Base-by-base conservation (phyloP, 2,797 vertebrate genomes). In the Amphiprion clarkii region DNA sequence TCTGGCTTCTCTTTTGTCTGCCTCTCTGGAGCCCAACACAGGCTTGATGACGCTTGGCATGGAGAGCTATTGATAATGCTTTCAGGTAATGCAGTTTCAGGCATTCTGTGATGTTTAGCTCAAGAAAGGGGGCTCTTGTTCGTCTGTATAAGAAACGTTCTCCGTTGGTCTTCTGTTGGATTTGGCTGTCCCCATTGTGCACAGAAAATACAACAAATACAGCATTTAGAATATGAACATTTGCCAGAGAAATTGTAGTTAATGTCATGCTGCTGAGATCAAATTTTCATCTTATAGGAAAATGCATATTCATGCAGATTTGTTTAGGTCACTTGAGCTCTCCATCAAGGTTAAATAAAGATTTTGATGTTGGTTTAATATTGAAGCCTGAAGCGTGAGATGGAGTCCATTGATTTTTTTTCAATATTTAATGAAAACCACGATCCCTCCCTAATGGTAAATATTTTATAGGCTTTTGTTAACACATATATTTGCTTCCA, bases 1-100 rank as follows among this genome's bases (percentile, higher is more conserved):
- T 78, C 59, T 8, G 19, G 64, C 55, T 70, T 73, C 79, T 78
- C 73, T 82, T 82, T 86, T 81, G 84, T 82, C 84, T 80, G 79
- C 51, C 55, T 74, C 74, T 71, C 39, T 58, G 57, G 66, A 79
- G 80, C 46, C 31, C 40, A 58, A 60, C n/a, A 16, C 42, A 66
- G 71, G 58, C 29, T 13, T 11, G 44, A 61, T 44, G 65, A 64
- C n/a, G 33, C 44, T 65, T 46, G 51, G 52, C 57, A 0, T 27
- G 19, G 25, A 54, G 55, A 3, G 12, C 60, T 58, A 40, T 33
- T 66, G 44, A 67, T 81, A 49, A 46, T 3, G 3, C 66, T 48
- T 59, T 27, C 19, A 25, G 56, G 76, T 62, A 71, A 72, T 48
- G 21, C 25, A 31, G 5, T 67, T 44, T 25, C 52, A 59, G 33